Percentiles rank a stretch among this genome's conserved stretches.
These are phyloP conservation scores for Mystacides longicornis DNA, from an alignment of 2,888 invertebrate species.

Conservation along the genomic window DNA sequence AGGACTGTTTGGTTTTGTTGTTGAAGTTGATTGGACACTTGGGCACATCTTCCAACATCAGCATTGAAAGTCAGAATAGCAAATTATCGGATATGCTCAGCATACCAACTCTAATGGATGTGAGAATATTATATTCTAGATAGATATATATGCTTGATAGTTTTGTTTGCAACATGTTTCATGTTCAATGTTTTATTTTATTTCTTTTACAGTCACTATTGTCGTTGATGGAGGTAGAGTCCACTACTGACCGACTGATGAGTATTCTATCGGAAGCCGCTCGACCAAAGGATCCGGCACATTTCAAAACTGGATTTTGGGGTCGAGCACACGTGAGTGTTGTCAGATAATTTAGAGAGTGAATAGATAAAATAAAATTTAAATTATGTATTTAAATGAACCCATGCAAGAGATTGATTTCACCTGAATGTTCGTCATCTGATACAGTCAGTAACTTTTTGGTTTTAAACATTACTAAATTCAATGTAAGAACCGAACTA, in stretches of 20 bases:
- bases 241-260: conserved; percentile 75
- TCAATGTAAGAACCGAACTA: no score
- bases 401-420: no score
- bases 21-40: conserved; percentile 80
- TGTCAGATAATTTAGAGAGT: no score
- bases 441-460: no score
- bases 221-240: conserved; percentile 78
- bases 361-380: no score
- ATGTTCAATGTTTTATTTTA: neutral
- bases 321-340: conserved; percentile 71
- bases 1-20: conserved; percentile 84
- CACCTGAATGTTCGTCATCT: no score
- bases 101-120: conserved; percentile 66
- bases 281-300: conserved; percentile 68
- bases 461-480: no score
- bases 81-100: conserved; percentile 55
- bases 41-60: conserved; percentile 59
- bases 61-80: conserved; percentile 36
- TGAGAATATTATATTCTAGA: conserved; percentile 29
- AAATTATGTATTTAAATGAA: no score
- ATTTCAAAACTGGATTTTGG: conserved; percentile 89
- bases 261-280: conserved; percentile 84
- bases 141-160: neutral
- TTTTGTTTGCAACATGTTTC: neutral
- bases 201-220: conserved; percentile 52